phyloP scores from a whole-genome alignment of 2,797 vertebrate species.

The Tympanoctomys barrerae region DNA sequence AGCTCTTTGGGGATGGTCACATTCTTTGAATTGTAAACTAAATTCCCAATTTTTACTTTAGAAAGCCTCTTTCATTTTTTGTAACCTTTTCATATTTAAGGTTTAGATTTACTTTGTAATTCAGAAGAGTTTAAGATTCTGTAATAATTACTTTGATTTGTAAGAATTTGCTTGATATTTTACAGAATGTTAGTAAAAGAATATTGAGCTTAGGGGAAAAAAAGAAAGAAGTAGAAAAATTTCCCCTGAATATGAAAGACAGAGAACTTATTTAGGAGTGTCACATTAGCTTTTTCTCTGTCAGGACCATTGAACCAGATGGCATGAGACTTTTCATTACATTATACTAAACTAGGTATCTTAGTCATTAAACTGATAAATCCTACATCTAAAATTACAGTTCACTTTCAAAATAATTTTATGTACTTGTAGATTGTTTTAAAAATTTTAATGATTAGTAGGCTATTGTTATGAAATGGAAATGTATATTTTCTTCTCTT shows the following conservation, averaged over 20 bases:
- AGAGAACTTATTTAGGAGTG: conserved; percentile 34
- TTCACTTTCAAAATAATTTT: conserved; percentile 43
- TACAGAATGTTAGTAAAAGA: conserved; percentile 57
- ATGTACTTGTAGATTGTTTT: conserved; percentile 38
- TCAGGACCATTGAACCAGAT: conserved; percentile 12
- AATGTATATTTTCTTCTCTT: neutral
- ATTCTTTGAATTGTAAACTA: conserved; percentile 46
- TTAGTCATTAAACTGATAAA: conserved; percentile 62
- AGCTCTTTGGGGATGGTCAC: conserved; percentile 36
- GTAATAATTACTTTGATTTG: conserved; percentile 37
- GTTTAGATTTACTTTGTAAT: conserved; percentile 61
- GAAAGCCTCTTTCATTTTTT: conserved; percentile 32
- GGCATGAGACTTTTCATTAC: conserved; percentile 12
- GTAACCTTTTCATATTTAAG: conserved; percentile 42
- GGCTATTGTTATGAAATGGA: conserved; percentile 51
- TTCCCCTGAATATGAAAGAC: conserved; percentile 58
- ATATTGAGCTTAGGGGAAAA: conserved; percentile 8
- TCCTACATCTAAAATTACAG: conserved; percentile 60
- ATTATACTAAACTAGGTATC: conserved; percentile 31
- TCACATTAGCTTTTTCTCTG: neutral
- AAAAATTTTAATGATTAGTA: conserved; percentile 65
- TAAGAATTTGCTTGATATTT: conserved; percentile 60
- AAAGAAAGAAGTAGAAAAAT: conserved; percentile 60
- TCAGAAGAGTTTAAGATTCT: conserved; percentile 54
- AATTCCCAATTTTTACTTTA: conserved; percentile 59